Evolutionary conservation across 2,797 vertebrate genomes (phyloP), one percentile per base, ranked within the genome.

Genomic region (Chromobotia macracanthus): DNA sequence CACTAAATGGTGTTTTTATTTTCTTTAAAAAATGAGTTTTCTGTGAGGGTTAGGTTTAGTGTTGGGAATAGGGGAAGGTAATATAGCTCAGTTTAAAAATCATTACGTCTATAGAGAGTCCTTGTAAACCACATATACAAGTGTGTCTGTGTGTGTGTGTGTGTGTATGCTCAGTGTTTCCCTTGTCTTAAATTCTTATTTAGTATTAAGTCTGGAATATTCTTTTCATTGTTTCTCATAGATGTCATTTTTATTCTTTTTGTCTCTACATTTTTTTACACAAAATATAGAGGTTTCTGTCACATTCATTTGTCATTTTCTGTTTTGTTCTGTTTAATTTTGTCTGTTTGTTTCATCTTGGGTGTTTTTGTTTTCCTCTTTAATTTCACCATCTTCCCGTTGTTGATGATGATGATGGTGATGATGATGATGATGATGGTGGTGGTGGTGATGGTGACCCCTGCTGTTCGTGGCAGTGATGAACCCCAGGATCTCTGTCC

Each of bases 401-500:
- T n/a, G n/a, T n/a, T 81, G 53, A 75, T 87, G 11, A n/a, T n/a
- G n/a, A n/a, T n/a, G n/a, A n/a, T n/a, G n/a, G n/a, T 81, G 53
- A 75, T 87, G 11, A 72, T 41, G 68, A 72, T 74, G 66, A 69
- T 69, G 67, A 46, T 46, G 64, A 48, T 71, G 66, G 50, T 69
- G 67, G 44, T 48, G 46, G 13, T 48, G 46, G 13, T 48, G 46
- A 82, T 87, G 74, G 55, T 73, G 71, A 28, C 79, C 77, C 83
- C 81, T 85, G 84, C 87, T 21, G 25, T 89, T 87, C 85, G 87
- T 89, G 86, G 90, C 95, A 99, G 98, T 93, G 98, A 99, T 89
- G 95, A 95, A 95, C 95, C 96, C 93, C 96, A 95, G 96, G 96
- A 98, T 98, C 97, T 99, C 93, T 99, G 97, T 97, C 98, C 98